These are phyloP conservation scores for Phaetusa simplex DNA, from an alignment of 2,113 vertebrate genomes.

Conservation along the genomic window DNA sequence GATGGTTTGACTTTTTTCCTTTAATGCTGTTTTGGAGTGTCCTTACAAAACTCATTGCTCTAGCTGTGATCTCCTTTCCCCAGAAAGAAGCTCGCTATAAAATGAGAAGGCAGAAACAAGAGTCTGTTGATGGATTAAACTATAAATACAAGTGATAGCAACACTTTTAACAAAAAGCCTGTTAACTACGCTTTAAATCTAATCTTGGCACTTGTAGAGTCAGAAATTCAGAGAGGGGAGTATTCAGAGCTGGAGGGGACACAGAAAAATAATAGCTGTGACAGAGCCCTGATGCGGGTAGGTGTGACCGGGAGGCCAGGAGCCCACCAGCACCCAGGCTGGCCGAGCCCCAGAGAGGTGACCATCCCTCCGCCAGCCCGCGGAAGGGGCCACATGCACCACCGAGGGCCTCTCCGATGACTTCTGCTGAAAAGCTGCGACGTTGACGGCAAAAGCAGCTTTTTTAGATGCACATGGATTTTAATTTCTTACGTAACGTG, in stretches of 20 bases:
- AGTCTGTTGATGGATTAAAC: slow-evolving; percentile 54
- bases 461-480: neutral
- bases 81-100: neutral
- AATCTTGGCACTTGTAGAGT: neutral
- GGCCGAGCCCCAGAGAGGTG: neutral
- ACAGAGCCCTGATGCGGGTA: neutral
- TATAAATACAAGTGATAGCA: slow-evolving; percentile 26
- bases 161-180: slow-evolving; percentile 30
- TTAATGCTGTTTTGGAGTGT: neutral
- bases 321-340: neutral
- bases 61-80: slow-evolving; percentile 4
- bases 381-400: neutral
- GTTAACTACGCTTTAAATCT: slow-evolving; percentile 34
- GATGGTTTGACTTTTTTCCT: neutral
- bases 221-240: neutral
- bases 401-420: neutral
- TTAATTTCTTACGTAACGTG: neutral
- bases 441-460: neutral
- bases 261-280: neutral
- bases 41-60: neutral
- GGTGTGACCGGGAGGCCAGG: fast-evolving
- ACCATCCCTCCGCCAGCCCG: neutral
- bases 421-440: neutral
- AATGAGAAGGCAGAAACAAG: slow-evolving; percentile 15
- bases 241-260: neutral